A percentile compares a stretch with the other conserved stretches of the same genome.
Conservation (phyloP, 2,113 vertebrate species). For the Potamarius usumacintae region DNA sequence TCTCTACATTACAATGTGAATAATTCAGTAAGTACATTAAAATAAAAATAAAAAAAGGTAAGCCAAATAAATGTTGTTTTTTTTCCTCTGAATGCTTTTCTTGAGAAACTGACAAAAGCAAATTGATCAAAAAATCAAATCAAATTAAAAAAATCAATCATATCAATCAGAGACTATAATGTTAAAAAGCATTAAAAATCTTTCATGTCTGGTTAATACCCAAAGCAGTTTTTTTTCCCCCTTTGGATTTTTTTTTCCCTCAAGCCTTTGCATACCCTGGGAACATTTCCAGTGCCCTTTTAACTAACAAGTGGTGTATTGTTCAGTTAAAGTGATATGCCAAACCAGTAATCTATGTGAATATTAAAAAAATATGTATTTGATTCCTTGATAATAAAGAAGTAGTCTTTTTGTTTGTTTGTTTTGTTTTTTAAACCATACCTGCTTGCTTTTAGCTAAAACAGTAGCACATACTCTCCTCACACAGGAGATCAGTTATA, state of each 20-base stretch:
- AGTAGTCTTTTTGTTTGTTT: neutral
- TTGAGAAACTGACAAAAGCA: neutral
- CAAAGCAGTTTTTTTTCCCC: neutral
- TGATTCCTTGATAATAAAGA: neutral
- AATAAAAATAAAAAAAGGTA: neutral
- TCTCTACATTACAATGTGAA: neutral
- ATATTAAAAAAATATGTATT: neutral
- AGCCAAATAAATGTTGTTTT: neutral
- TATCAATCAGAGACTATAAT: neutral
- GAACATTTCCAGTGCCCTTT: neutral
- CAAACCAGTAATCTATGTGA: neutral
- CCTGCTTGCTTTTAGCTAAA: neutral
- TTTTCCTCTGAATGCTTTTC: neutral
- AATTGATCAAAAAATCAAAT: no score
- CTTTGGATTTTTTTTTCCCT: neutral
- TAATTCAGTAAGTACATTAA: neutral
- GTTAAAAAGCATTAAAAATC: neutral
- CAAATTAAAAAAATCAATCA: no score
- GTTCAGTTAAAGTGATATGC: neutral
- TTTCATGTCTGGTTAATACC: neutral
- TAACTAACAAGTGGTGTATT: neutral
- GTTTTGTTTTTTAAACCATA: neutral
- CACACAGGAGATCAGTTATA: neutral
- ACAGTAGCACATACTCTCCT: neutral
- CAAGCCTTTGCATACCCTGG: neutral